Evolutionary conservation across 2,113 vertebrate species (phyloP), one percentile per base, ranked within the genome.

Genomic region (Zosterops borbonicus): DNA sequence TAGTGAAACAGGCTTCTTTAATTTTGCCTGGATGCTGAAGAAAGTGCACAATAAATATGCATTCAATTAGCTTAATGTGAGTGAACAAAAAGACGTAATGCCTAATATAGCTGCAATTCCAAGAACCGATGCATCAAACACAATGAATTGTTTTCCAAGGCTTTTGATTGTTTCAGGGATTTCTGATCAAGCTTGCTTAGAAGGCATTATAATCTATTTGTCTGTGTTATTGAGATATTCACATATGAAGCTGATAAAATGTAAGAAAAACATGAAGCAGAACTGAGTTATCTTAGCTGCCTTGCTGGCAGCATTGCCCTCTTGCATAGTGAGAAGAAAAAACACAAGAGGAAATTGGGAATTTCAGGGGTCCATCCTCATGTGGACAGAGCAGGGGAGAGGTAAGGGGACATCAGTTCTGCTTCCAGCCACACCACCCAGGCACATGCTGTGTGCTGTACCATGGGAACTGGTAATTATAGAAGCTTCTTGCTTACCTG

Each of bases 41-140:
- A 93, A 70, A 74, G 33, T 1, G 33, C 63, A 82, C 46, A 85
- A 96, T 96, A 94, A 93, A 92, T 94, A 94, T 92, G 77, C 68
- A 96, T 85, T 77, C 71, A 91, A 83, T 96, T 92, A 96, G 74
- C 56, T 67, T 92, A 92, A 93, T 95, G 28, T 21, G 39, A 70
- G 35, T 80, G 83, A 95, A 84, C 81, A 87, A 89, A 87, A 89
- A 93, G 62, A 77, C 1, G 5, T 53, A 46, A 75, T 89, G 55
- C 75, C 83, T 68, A 47, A 92, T 81, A 90, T 79, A 94, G 56
- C 60, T 71, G 63, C 80, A 91, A 42, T 95, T 95, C 93, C 23
- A 83, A 89, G 93, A 94, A 95, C 55, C 18, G 56, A 27, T 91
- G 60, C 64, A 91, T 60, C 56, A 52, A 68, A 69, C 79, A 50